Base-by-base conservation (phyloP, 2,113 vertebrate species). In the Spheniscus mendiculus region DNA sequence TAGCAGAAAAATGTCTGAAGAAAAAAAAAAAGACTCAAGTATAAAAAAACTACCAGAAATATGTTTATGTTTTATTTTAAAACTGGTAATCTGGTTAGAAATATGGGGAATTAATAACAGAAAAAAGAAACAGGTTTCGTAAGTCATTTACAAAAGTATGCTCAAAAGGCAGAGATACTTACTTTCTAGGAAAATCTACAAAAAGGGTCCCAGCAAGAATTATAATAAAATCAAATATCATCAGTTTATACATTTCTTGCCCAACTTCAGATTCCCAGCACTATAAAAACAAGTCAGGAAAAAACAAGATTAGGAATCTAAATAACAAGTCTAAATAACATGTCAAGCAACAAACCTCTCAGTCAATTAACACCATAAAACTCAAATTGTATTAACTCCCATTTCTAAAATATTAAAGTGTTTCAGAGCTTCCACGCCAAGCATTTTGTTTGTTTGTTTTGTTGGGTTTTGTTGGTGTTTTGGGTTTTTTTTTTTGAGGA, bases 161-260 rank as follows among this genome's bases (percentile, higher is more conserved):
- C 18, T 83, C 27, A 63, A 23, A 78, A 81, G 53, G 32, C 38
- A 47, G 32, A 80, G 30, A 38, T 27, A 98, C 99, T 98, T 98
- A 99, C 99, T 98, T 99, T 93, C 99, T 98, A 53, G 99, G 99
- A 94, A 99, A 99, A 87, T 99, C 99, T 83, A 99, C 79, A 84
- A 99, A 99, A 18, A 99, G 73, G 2, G 98, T 99, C 96, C 98
- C 95, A 3, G 99, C 98, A 17, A 98, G 83, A 87, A 99, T 99
- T 82, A 99, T 99, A 96, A 99, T 98, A 95, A 99, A 99, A 98
- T 99, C 99, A 89, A 99, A 99, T 91, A 99, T 99, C 97, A 99
- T 99, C 74, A 99, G 98, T 89, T 99, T 99, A 97, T 99, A 99
- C 99, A 99, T 99, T 97, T 99, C 99, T 97, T 98, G 99, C 25